Evolutionary conservation across 2,888 invertebrate species (phyloP).

Genomic region (Mimachlamys varia): DNA sequence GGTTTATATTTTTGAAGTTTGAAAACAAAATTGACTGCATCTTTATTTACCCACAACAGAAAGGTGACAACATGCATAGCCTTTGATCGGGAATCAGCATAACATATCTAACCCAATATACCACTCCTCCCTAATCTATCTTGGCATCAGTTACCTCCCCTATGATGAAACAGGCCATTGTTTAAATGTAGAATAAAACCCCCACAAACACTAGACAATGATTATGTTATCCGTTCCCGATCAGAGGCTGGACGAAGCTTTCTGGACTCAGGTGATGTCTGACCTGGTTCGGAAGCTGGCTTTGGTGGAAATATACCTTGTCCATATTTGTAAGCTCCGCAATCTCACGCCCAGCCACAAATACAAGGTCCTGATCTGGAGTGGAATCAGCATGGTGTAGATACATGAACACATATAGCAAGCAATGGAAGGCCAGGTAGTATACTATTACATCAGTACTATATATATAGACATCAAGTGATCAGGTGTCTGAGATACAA

Average conservation of each 20-base stretch:
- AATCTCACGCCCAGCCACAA: conserved; percentile 34
- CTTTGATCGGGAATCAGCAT: neutral
- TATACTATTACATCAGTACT: neutral
- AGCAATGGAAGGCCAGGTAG: neutral
- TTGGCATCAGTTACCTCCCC: too few species aligned
- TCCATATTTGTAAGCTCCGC: conserved; percentile 33
- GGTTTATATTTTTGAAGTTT: neutral
- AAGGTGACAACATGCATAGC: conserved; percentile 14
- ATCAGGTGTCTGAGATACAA: neutral
- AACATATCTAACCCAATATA: neutral
- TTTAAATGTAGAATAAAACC: too few species aligned
- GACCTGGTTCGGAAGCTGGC: conserved; percentile 36
- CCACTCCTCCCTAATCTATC: neutral
- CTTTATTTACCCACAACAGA: neutral
- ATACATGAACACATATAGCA: neutral
- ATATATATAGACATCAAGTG: neutral
- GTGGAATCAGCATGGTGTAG: conserved; percentile 28
- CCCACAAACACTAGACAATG: too few species aligned
- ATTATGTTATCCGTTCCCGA: neutral
- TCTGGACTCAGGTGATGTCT: conserved; percentile 27
- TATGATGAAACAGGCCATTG: too few species aligned
- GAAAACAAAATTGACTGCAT: conserved; percentile 21
- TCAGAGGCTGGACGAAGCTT: neutral
- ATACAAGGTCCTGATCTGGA: conserved; percentile 31
- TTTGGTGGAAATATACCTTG: conserved; percentile 34